Percentiles rank a stretch among this genome's conserved stretches.
Conservation (phyloP, 2,797 vertebrate species). For the Nyctalus aviator region DNA sequence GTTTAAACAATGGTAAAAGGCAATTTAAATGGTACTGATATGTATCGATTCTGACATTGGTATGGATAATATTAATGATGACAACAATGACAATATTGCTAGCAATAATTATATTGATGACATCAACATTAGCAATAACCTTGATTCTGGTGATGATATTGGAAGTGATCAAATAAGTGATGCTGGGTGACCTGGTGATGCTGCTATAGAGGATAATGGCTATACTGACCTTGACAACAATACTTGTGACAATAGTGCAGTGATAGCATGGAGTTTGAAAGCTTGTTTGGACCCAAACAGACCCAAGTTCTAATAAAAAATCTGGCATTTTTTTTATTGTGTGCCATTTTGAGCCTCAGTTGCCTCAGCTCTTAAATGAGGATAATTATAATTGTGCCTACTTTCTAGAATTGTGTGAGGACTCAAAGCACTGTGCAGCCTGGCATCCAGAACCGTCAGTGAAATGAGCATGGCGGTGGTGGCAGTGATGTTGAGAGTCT, state of each 20-base stretch:
- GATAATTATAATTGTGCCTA: neutral
- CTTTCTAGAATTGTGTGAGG: neutral
- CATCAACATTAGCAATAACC: neutral
- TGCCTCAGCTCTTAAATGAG: neutral
- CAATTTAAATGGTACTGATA: neutral
- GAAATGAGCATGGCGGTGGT: neutral
- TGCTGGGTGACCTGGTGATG: neutral
- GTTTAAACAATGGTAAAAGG: neutral
- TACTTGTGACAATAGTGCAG: fast-evolving
- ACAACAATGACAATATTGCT: neutral
- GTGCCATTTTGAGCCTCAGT: neutral
- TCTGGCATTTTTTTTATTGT: neutral
- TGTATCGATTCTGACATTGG: neutral
- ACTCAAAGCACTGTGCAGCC: neutral
- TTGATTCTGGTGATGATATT: neutral
- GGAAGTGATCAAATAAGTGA: neutral
- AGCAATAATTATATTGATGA: neutral
- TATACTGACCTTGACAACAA: fast-evolving
- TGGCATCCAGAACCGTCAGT: neutral
- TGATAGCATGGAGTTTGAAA: neutral
- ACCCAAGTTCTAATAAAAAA: neutral
- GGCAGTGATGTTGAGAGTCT: neutral
- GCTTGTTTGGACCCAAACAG: neutral
- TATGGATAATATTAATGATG: neutral
- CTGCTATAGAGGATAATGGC: no score